Evolutionary conservation across 1,140 invertebrate genomes (phyloP), one percentile per base, ranked within the genome.

Genomic region (Chironomus striatipennis): DNA sequence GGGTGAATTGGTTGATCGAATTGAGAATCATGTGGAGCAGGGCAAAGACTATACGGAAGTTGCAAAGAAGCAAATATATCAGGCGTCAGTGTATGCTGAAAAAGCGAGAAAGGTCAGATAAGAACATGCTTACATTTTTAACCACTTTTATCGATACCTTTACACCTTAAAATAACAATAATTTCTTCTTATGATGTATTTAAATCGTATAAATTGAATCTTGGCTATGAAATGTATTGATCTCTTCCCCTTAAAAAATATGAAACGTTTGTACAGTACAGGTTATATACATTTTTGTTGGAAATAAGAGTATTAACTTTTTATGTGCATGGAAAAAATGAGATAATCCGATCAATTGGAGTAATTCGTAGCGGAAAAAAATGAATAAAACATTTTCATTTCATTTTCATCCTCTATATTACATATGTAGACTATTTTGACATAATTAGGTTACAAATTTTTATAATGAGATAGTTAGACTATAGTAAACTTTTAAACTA

Each of bases 1-100:
- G 93, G 94, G 94, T 80, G 94, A 96, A 85, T 90, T 96, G 88
- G 89, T 96, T 79, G 93, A 96, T 85, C 85, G 92, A 80, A 94
- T 97, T 83, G 94, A 97, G 85, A 92, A 93, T 85, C 93, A 96
- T 84, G 94, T 97, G 73, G 88, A 90, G 78, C 87, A 91, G 81
- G 90, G 93, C 76, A 82, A 81, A 77, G 91, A 95, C 83, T 93
- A 92, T 85, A 90, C 96, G 77, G 89, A 90, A 80, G 85, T 88
- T 74, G 94, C 92, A 75, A 90, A 89, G 78, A 86, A 85, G 75
- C 89, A 97, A 81, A 90, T 95, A 42, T 87, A 86, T 79, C 87
- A 89, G 79, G 95, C 95, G 73, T 86, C 91, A 79, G 87, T 90
- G 78, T 97, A 94, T 85, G 90, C 92, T 80, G 88, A 84, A 79